Conservation (phyloP, 1,140 invertebrate species). For the Neodiprion fabricii region DNA sequence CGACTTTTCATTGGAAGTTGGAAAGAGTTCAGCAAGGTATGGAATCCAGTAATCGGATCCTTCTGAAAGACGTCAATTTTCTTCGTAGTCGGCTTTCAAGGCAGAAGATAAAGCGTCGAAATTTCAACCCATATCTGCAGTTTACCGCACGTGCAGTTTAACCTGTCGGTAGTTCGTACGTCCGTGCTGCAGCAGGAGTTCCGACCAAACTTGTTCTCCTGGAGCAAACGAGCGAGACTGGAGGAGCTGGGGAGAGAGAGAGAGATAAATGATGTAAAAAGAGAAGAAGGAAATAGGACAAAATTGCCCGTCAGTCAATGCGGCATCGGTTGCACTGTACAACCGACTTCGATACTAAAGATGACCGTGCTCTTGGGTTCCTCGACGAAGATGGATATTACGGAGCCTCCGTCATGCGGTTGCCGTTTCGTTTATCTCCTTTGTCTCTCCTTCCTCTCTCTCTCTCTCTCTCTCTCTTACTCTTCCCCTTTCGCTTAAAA, state of each 20-base stretch:
- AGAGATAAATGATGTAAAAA: not conserved
- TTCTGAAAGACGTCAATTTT: too few relatives aligned
- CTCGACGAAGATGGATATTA: not conserved
- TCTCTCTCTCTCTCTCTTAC: slow-evolving; percentile 11
- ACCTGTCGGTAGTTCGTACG: too few relatives aligned
- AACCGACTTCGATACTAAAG: not conserved
- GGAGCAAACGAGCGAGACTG: not conserved
- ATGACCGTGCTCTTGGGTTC: not conserved
- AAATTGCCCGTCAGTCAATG: slow-evolving; percentile 39
- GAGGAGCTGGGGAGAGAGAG: not conserved
- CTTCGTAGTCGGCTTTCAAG: too few relatives aligned
- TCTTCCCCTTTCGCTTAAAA: slow-evolving; percentile 10
- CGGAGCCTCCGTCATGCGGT: not conserved
- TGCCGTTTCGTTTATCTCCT: not conserved
- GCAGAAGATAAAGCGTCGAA: too few relatives aligned
- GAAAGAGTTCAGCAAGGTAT: too few relatives aligned
- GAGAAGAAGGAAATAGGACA: slow-evolving; percentile 15
- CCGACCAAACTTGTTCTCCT: slow-evolving; percentile 37
- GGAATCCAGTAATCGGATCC: too few relatives aligned
- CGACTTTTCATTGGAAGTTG: too few relatives aligned
- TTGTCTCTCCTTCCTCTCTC: not conserved
- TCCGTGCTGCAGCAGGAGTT: slow-evolving; percentile 10
- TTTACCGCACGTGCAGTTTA: too few relatives aligned
- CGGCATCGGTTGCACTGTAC: slow-evolving; percentile 26
- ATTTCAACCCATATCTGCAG: too few relatives aligned